A percentile compares a stretch with the other conserved stretches of the same genome.
Conservation (phyloP, 2,888 invertebrate species). For the Reticulitermes lucifugus region DNA sequence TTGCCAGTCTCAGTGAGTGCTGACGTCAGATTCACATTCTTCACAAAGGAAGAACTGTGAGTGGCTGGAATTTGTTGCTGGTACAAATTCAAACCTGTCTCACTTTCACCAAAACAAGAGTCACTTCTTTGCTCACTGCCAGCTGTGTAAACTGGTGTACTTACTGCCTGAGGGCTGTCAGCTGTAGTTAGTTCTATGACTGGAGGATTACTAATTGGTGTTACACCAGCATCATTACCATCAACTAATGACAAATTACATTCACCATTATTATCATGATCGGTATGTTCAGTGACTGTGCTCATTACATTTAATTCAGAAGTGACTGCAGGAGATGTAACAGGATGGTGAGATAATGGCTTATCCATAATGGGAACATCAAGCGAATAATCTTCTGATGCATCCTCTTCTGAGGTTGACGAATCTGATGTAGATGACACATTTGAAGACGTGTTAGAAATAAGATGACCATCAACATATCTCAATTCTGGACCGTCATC, state of each 20-base stretch:
- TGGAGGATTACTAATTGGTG: neutral
- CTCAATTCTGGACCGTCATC: slow-evolving; percentile 50
- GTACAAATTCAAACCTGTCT: neutral
- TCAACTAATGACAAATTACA: neutral
- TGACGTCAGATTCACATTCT: neutral
- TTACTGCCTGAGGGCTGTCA: neutral
- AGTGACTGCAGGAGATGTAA: neutral
- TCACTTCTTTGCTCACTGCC: neutral
- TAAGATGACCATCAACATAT: slow-evolving; percentile 55
- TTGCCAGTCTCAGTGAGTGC: neutral
- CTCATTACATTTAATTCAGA: too few species aligned
- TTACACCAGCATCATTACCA: neutral
- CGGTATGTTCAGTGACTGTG: too few species aligned
- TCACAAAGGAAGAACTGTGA: neutral
- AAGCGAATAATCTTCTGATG: slow-evolving; percentile 60
- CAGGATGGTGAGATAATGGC: neutral
- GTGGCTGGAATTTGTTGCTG: neutral
- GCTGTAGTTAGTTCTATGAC: neutral
- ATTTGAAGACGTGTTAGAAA: slow-evolving; percentile 55
- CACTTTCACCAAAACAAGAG: neutral
- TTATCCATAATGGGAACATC: slow-evolving; percentile 31
- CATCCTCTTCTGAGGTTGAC: slow-evolving; percentile 60
- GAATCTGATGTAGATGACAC: slow-evolving; percentile 55
- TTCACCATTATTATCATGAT: too few species aligned
- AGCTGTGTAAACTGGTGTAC: neutral